Percentiles rank a stretch among this genome's conserved stretches.
These are phyloP conservation scores for Ostrea denselamellosa DNA, from an alignment of 1,140 invertebrate species.

Conservation along the genomic window DNA sequence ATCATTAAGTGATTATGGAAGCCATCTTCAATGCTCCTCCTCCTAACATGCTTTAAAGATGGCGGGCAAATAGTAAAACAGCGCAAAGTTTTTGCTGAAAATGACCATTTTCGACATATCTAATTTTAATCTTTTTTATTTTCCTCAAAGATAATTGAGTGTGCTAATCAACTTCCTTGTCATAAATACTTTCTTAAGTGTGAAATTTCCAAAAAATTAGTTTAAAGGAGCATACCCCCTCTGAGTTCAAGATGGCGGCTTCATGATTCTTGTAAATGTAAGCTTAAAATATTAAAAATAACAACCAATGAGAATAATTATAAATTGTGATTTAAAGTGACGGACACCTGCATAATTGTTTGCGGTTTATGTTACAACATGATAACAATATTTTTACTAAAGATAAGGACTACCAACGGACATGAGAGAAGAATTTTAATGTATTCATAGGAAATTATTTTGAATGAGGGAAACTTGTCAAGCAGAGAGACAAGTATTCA, in stretches of 20 bases:
- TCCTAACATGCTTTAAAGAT: constrained; percentile 5
- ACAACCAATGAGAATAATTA: constrained; percentile 41
- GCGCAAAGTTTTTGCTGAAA: constrained; percentile 1
- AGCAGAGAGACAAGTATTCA: constrained; percentile 36
- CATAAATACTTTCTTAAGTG: constrained; percentile 23
- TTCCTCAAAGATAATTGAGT: constrained; percentile 35
- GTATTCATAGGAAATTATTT: constrained; percentile 48
- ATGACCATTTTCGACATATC: constrained; percentile 1
- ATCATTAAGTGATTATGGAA: constrained; percentile 30
- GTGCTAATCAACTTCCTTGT: constrained; percentile 27
- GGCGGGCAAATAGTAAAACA: not conserved
- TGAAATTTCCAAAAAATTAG: not conserved
- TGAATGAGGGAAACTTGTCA: constrained; percentile 32
- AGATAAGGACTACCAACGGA: constrained; percentile 52
- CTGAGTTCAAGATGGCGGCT: constrained; percentile 31
- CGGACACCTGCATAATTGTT: constrained; percentile 35
- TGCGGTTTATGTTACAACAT: constrained; percentile 45
- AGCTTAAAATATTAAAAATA: constrained; percentile 38
- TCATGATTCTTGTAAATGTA: constrained; percentile 26
- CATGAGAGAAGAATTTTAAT: constrained; percentile 52
- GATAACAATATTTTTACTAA: constrained; percentile 53
- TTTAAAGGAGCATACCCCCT: constrained; percentile 22
- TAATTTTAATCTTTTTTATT: constrained; percentile 17
- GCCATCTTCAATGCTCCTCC: constrained; percentile 28
- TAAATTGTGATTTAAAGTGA: constrained; percentile 32